Evolutionary conservation across 2,113 vertebrate species (phyloP).

Genomic region (Pantherophis guttatus): DNA sequence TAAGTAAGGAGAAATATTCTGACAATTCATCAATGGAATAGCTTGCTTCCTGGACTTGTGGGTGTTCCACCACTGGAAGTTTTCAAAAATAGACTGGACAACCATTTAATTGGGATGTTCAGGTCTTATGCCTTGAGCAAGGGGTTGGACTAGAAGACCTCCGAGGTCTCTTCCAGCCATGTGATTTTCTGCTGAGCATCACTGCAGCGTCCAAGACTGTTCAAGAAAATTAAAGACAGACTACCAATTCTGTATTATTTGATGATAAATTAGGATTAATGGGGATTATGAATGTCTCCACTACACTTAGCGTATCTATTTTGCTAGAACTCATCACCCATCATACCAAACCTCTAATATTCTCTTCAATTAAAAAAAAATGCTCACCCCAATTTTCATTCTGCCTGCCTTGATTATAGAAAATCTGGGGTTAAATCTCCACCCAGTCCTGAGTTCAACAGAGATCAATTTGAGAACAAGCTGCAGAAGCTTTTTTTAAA

Average conservation of each 20-base stretch:
- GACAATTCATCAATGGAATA: not conserved
- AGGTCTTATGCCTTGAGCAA: not conserved
- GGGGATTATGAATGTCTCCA: not conserved
- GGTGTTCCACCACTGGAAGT: not conserved
- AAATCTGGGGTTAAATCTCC: not conserved
- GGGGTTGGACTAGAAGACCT: not conserved
- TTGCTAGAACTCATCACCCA: not conserved
- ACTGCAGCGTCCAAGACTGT: not conserved
- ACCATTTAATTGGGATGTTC: not conserved
- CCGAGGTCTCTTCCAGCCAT: too few relatives aligned
- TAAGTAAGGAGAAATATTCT: not conserved
- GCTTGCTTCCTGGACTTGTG: not conserved
- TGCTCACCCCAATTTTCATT: not conserved
- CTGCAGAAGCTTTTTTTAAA: not conserved
- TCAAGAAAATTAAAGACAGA: not conserved
- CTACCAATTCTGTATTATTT: not conserved
- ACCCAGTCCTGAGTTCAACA: not conserved
- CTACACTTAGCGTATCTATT: not conserved
- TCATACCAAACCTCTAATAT: not conserved
- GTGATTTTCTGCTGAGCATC: too few relatives aligned
- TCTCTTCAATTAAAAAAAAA: not conserved
- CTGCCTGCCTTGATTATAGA: not conserved
- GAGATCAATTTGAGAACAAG: not conserved
- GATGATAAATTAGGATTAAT: not conserved
- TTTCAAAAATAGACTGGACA: not conserved